Conservation (phyloP, 2,888 invertebrate species). For the Deroplatys truncata region DNA sequence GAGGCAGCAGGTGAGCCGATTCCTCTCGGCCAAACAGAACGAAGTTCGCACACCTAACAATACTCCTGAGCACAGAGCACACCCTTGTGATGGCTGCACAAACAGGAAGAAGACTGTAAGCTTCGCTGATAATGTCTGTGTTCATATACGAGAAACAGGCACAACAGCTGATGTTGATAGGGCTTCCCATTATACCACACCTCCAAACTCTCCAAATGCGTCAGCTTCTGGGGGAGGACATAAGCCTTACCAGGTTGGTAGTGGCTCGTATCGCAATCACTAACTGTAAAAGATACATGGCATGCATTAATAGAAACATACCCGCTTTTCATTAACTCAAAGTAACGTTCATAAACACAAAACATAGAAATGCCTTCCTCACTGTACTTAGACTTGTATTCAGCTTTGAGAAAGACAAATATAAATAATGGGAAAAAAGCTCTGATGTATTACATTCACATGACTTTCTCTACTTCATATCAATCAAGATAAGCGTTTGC, state of each 20-base stretch:
- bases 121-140: conserved; percentile 59
- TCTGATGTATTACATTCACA: too few species aligned
- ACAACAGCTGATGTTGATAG: neutral
- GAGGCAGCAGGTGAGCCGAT: conserved; percentile 56
- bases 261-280: neutral
- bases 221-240: conserved; percentile 52
- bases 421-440: too few species aligned
- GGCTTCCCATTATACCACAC: conserved; percentile 47
- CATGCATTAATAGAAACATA: too few species aligned
- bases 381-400: too few species aligned
- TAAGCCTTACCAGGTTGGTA: conserved; percentile 55
- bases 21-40: conserved; percentile 48
- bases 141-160: conserved; percentile 10
- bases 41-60: conserved; percentile 8
- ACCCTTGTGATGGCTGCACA: neutral
- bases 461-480: too few species aligned
- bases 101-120: conserved; percentile 68
- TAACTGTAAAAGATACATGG: too few species aligned
- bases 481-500: too few species aligned
- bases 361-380: too few species aligned
- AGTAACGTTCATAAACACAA: too few species aligned
- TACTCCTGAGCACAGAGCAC: conserved; percentile 18
- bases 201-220: conserved; percentile 72
- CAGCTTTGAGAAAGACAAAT: too few species aligned
- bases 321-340: neutral